Evolutionary conservation across 2,797 vertebrate species (phyloP), one percentile per base, ranked within the genome.

Genomic region (Sebastes goodei): DNA sequence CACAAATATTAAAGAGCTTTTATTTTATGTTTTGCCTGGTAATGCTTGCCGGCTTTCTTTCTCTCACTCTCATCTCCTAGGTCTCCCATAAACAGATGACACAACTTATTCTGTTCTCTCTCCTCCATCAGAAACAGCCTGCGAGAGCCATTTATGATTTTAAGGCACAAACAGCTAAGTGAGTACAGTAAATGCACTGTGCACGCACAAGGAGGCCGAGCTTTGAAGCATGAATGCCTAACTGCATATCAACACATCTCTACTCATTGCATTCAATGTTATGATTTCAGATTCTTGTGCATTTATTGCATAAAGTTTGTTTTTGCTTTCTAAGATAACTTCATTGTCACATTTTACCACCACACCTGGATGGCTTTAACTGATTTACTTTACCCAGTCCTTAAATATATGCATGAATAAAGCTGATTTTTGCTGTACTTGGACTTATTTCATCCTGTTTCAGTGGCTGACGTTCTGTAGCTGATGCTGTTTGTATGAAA

Each of bases 111-210:
- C 95, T 96, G 79, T 96, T 94, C 95, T 96, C 95, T 96, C 95
- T 95, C 88, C 95, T 96, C 81, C 92, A 94, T 96, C 96, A 98
- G 98, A 98, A 97, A 94, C 93, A 99, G 94, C 97, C 97, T 89
- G 98, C 98, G 82, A 97, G 96, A 96, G 99, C 98, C 92, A 97
- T 99, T 88, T 99, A 99, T 90, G 98, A 99, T 95, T 99, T 99
- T 96, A 99, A 99, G 95, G 99, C 99, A 95, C 98, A 99, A 93
- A 97, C 98, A n/a, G 95, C 97, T 92, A 99, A 99, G 99, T 99
- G 97, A 99, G 99, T 98, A 96, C 78, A 82, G 49, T 64, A 27
- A 76, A 68, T 56, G 69, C 46, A 35, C 27, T 10, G 63, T 17
- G 56, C 69, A 55, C 4, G 20, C 2, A 14, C 14, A 33, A 49